Conservation (phyloP, 2,888 invertebrate genomes). For the Cecidostiba fungosa region DNA sequence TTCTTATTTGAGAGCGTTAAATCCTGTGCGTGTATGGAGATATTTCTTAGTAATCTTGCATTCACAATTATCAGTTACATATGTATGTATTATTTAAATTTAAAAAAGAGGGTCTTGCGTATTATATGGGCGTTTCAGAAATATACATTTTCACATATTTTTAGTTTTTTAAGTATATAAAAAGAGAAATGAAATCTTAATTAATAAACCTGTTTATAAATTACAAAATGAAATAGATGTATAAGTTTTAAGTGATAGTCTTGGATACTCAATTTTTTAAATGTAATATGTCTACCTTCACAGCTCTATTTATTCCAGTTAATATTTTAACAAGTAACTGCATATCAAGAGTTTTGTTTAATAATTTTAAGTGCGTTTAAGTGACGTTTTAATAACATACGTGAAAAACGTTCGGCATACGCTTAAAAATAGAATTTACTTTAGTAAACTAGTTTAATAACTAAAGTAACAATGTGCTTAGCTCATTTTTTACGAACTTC, state of each 20-base stretch:
- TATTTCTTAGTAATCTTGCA: not conserved
- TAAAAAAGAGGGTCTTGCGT: not conserved
- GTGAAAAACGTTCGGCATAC: too few species aligned
- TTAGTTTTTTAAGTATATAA: slow-evolving; percentile 1
- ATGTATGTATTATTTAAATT: not conserved
- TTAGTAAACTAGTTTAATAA: too few species aligned
- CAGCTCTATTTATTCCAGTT: not conserved
- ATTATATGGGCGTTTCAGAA: not conserved
- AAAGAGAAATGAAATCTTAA: not conserved
- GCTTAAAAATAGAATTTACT: too few species aligned
- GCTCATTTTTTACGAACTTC: too few species aligned
- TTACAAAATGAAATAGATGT: not conserved
- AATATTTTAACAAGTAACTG: not conserved
- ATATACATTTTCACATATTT: not conserved
- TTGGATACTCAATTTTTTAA: not conserved
- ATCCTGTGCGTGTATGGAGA: not conserved
- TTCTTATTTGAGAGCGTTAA: not conserved
- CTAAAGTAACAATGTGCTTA: too few species aligned
- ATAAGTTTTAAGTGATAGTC: not conserved
- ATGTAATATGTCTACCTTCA: not conserved
- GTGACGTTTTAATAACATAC: too few species aligned
- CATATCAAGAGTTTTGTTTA: too few species aligned
- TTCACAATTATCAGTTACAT: slow-evolving; percentile 1
- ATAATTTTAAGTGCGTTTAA: too few species aligned
- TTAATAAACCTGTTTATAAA: slow-evolving; percentile 12